These are phyloP conservation scores for Pagetopsis macropterus DNA, from an alignment of 2,797 vertebrate species.

Conservation along the genomic window DNA sequence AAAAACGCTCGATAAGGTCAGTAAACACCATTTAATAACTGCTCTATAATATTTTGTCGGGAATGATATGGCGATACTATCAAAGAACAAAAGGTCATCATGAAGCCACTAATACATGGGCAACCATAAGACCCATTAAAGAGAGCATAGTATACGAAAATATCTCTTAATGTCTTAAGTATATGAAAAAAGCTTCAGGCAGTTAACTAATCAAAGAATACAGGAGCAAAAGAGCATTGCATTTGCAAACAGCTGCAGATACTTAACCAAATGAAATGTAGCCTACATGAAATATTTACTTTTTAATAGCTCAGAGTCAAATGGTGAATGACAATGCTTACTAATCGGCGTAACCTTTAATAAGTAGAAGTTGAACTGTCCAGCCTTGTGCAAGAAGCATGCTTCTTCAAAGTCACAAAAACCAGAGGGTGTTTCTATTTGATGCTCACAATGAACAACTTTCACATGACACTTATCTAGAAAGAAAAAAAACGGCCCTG, in stretches of 20 bases:
- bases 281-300: neutral
- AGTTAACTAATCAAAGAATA: neutral
- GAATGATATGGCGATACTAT: neutral
- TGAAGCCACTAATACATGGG: neutral
- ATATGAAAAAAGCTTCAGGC: neutral
- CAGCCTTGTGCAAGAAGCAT: conserved; percentile 1
- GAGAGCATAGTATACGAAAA: neutral
- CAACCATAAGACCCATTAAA: neutral
- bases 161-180: neutral
- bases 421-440: conserved; percentile 38
- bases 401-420: conserved; percentile 14
- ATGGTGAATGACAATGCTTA: conserved; percentile 4
- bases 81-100: neutral
- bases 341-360: conserved; percentile 10
- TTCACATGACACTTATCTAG: conserved; percentile 20
- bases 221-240: neutral
- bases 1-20: neutral
- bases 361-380: conserved; percentile 16
- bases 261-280: neutral
- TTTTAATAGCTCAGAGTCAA: conserved; percentile 18
- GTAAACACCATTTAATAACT: conserved; percentile 5
- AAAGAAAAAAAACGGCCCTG: neutral
- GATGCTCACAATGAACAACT: conserved; percentile 39
- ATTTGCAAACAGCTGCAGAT: conserved; percentile 6
- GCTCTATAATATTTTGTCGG: neutral